Evolutionary conservation across 2,113 vertebrate species (phyloP).

Genomic region (Nerophis ophidion): DNA sequence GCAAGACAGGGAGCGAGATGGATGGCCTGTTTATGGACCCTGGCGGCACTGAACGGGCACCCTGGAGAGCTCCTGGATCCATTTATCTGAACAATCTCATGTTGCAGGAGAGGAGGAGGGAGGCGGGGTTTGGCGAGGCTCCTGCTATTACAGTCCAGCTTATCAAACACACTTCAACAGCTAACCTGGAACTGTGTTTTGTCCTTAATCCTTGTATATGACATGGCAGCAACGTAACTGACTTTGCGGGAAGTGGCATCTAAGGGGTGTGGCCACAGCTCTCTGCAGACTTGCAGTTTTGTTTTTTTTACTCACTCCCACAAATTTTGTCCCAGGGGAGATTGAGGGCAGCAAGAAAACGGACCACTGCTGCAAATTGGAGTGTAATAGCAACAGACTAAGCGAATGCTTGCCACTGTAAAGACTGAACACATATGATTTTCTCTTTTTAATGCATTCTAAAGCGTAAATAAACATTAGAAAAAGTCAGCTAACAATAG

Average conservation of each 20-base stretch:
- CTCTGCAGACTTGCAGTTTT: too few relatives aligned
- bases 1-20: conserved; percentile 2
- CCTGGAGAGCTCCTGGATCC: background rate
- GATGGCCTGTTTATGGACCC: background rate
- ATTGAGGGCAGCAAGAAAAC: too few relatives aligned
- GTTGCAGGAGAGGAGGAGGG: background rate
- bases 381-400: too few relatives aligned
- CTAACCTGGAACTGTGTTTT: background rate
- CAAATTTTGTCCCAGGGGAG: too few relatives aligned
- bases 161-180: conserved; percentile 6
- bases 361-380: too few relatives aligned
- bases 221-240: conserved; percentile 5
- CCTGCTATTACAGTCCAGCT: background rate
- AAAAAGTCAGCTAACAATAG: too few relatives aligned
- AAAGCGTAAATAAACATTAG: too few relatives aligned
- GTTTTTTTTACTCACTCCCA: too few relatives aligned
- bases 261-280: too few relatives aligned
- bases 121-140: background rate
- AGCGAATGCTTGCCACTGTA: too few relatives aligned
- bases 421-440: too few relatives aligned
- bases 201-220: conserved; percentile 1
- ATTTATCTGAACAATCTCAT: conserved; percentile 6
- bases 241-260: background rate
- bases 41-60: background rate
- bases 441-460: too few relatives aligned